Evolutionary conservation across 2,888 invertebrate species (phyloP), one percentile per base, ranked within the genome.

Genomic region (Mesoligia furuncula): DNA sequence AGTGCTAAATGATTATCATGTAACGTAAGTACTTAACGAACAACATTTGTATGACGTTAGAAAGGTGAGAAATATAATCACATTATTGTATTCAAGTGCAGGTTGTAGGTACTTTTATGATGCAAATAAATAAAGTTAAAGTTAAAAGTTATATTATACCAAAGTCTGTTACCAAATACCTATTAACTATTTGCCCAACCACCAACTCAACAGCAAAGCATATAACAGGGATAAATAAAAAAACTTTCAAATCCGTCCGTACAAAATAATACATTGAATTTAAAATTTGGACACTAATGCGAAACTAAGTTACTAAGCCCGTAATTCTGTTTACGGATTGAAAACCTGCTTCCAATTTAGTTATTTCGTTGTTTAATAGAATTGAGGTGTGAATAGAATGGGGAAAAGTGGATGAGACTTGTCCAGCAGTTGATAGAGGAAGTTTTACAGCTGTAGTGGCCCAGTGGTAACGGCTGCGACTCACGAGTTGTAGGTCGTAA

Each of bases 251-350:
- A 83, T 77, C 42, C 67, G 27, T 76, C 67, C 79, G 77, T 54
- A 78, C 82, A 48, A 79, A 89, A 87, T 85, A 85, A 87, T 87
- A 84, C 82, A 88, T 89, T 90, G 84, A 84, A 90, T 90, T 91
- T 86, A 77, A 81, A 90, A 91, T 76, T 91, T 87, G 64, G 73
- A 80, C 54, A 81, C 70, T 86, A 88, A 87, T 87, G 83, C 71
- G 42, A 80, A 88, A 88, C 85, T 88, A 79, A 89, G 88, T 90
- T 90, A 81, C 67, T 74, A 73, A 75, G 75, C 75, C 61, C 67
- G 83, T 91, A 90, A 90, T 90, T 84, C 57, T 85, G 87, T 90
- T 90, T 84, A 85, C 83, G 54, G 81, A 80, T 86, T 86, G 70
- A 81, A 86, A 88, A 89, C 83, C 77, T 87, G 77, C 75, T 65